Base-by-base conservation (phyloP, 2,888 invertebrate species). In the Cyclophora punctaria region DNA sequence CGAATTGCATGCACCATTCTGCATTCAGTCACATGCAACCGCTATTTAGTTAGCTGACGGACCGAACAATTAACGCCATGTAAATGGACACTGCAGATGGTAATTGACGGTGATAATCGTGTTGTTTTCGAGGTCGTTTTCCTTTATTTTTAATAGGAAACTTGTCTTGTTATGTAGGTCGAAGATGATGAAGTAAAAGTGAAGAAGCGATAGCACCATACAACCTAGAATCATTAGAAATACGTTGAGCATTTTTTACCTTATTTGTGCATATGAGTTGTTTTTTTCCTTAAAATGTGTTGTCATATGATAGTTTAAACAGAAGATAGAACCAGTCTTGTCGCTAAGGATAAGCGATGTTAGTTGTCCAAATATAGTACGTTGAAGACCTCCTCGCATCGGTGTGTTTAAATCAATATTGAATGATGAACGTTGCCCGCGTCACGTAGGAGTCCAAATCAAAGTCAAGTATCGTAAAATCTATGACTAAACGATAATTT, bases 391-490 rank as follows among this genome's bases (percentile, higher is more conserved):
- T 45, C 46, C 49, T 48, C 54, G 60, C 52, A 53, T 20, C 20
- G 20, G 20, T 20, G 45, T 51, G 45, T 49, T 46, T 60, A 52
- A 68, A 66, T 68, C 66, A 70, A 73, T 67, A 67, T 59, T 45
- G 53, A 55, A 62, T 53, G 47, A 53, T 55, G 61, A 60, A 76
- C 78, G 71, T 62, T 67, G 51, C 52, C 45, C 56, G 46, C 51
- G 69, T 76, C 79, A 79, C 77, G 79, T 78, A 76, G 44, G 42
- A 41, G 42, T 42, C 47, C n/a, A 20, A 7, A n/a, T 41, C 33
- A 7, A 34, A 41, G 41, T 35, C 42, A 42, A 4, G n/a, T 42
- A 42, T 7, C n/a, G 6, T 4, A 4, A n/a, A 2, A 44, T 34
- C 33, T 20, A 44, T 44, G 44, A 44, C 44, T 20, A 44, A 44